Evolutionary conservation across 1,140 invertebrate genomes (phyloP).

Genomic region (Bursaphelenchus mucronatus): DNA sequence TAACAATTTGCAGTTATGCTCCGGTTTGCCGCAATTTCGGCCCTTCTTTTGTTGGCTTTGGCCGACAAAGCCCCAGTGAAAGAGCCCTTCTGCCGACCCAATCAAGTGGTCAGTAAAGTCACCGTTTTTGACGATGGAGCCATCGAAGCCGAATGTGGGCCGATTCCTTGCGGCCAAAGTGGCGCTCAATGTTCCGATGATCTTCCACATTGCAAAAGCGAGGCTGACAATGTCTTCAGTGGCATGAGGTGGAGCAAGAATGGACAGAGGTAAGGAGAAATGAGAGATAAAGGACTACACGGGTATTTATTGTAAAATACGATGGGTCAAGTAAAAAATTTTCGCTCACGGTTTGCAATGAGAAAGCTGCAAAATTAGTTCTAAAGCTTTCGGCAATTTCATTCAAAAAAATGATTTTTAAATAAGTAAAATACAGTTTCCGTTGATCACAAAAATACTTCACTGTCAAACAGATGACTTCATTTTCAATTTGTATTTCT

Average conservation of each 20-base stretch:
- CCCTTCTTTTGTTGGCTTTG: too few relatives aligned
- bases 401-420: background rate
- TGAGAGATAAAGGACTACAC: background rate
- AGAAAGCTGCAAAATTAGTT: too few relatives aligned
- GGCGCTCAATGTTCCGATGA: constrained; percentile 47
- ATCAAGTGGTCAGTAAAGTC: constrained; percentile 56
- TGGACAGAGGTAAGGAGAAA: constrained; percentile 49
- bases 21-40: too few relatives aligned
- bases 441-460: too few relatives aligned
- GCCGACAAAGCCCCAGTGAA: too few relatives aligned
- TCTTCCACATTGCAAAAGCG: constrained; percentile 39
- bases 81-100: too few relatives aligned
- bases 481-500: too few relatives aligned
- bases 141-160: constrained; percentile 60
- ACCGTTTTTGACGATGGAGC: constrained; percentile 60
- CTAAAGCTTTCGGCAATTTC: background rate
- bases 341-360: too few relatives aligned
- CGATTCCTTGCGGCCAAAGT: constrained; percentile 54
- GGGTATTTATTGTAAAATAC: too few relatives aligned
- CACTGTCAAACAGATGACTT: too few relatives aligned
- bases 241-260: constrained; percentile 59
- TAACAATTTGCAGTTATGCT: too few relatives aligned
- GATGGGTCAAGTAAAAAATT: too few relatives aligned
- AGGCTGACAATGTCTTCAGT: constrained; percentile 45
- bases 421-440: background rate